phyloP scores from a whole-genome alignment of 2,888 invertebrate genomes.

The Dicroscelio sp. region DNA sequence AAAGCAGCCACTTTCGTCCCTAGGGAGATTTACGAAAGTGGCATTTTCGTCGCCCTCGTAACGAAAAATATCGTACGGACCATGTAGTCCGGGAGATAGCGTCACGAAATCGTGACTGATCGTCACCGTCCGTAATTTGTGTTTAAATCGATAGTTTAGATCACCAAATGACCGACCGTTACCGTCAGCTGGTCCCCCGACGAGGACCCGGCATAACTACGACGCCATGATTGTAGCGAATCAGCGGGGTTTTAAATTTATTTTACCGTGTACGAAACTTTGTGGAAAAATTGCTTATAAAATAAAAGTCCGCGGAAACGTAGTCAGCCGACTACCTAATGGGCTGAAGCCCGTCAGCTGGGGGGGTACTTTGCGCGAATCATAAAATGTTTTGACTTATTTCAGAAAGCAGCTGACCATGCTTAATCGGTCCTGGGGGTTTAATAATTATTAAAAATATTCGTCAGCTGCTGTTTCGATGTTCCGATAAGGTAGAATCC shows the following conservation, averaged over 20 bases:
- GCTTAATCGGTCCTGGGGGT: not conserved
- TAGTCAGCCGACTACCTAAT: constrained; percentile 4
- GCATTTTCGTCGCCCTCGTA: no score
- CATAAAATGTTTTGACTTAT: not conserved
- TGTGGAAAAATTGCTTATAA: constrained; percentile 5
- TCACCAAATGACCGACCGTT: not conserved
- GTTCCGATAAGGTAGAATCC: not conserved
- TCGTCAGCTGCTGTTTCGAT: constrained; percentile 24
- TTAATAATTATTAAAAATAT: not conserved
- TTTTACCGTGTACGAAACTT: constrained; percentile 10
- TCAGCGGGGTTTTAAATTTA: constrained; percentile 2
- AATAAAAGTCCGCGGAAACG: not conserved
- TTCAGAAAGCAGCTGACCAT: not conserved
- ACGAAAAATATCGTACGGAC: not conserved
- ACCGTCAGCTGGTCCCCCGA: not conserved
- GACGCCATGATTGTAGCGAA: constrained; percentile 12
- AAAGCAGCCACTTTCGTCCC: no score
- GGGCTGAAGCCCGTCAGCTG: constrained; percentile 20
- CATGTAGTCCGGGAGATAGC: not conserved
- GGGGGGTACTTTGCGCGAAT: not conserved
- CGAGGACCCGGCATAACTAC: not conserved
- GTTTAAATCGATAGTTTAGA: not conserved
- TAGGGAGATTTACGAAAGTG: no score
- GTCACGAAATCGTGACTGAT: not conserved
- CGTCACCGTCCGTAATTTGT: not conserved